Conservation (phyloP, 2,797 vertebrate genomes). For the Naso thynnoides region DNA sequence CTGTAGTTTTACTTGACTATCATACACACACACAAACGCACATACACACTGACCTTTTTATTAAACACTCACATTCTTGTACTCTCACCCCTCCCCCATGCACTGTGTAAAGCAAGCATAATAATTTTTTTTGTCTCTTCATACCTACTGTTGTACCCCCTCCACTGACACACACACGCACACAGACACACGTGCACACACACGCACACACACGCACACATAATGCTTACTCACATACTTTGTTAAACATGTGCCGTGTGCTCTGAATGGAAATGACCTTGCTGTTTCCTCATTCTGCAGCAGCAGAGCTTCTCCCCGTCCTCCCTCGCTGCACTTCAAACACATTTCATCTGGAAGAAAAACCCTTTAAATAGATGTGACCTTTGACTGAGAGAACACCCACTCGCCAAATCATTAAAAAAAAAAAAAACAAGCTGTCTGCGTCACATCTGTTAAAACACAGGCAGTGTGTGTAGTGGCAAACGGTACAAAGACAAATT, state of each 20-base stretch:
- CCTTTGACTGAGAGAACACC: slow-evolving; percentile 74
- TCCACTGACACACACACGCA: background rate
- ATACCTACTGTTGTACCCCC: background rate
- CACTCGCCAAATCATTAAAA: slow-evolving; percentile 54
- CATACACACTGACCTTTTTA: background rate
- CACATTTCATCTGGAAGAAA: slow-evolving; percentile 74
- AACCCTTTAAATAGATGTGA: slow-evolving; percentile 81
- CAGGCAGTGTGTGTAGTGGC: slow-evolving; percentile 12
- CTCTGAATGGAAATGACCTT: slow-evolving; percentile 60
- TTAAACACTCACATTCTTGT: background rate
- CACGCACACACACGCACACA: background rate
- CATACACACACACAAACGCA: background rate
- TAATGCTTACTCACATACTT: background rate
- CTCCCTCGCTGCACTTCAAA: slow-evolving; percentile 72
- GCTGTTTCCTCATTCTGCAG: slow-evolving; percentile 44
- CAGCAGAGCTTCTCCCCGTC: background rate
- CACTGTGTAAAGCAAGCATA: background rate
- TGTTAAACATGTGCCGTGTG: slow-evolving; percentile 31
- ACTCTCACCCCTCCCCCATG: slow-evolving; percentile 10
- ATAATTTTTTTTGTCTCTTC: background rate
- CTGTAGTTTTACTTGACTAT: background rate
- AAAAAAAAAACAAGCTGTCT: slow-evolving; percentile 52
- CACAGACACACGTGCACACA: background rate
- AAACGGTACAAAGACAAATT: slow-evolving; percentile 23
- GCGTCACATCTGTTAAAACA: slow-evolving; percentile 50